phyloP scores from a whole-genome alignment of 2,888 invertebrate genomes.

The Cataglyphis altisquamis region DNA sequence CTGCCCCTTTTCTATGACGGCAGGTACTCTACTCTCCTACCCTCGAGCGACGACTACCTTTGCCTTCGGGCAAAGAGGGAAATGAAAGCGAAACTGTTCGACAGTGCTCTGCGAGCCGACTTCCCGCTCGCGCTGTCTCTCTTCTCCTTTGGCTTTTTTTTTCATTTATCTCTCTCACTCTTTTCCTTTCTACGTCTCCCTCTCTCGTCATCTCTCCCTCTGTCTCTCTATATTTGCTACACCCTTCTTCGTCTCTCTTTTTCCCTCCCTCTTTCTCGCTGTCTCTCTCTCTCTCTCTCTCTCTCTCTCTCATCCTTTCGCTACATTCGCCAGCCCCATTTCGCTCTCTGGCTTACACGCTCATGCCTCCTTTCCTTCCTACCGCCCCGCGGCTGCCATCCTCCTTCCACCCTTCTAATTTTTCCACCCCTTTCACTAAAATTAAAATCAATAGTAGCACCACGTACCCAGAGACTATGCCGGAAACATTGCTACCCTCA shows the following conservation, averaged over 20 bases:
- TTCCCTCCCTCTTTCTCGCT: constrained; percentile 29
- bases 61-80: constrained; percentile 82
- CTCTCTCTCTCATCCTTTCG: constrained; percentile 41
- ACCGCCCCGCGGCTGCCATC: constrained; percentile 82
- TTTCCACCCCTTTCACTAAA: constrained; percentile 87
- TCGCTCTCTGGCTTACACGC: constrained; percentile 53
- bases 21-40: constrained; percentile 63
- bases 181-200: constrained; percentile 65
- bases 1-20: constrained; percentile 68
- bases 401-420: constrained; percentile 86
- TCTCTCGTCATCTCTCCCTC: constrained; percentile 55
- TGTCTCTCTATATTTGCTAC: constrained; percentile 66
- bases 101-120: constrained; percentile 83
- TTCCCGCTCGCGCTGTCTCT: constrained; percentile 64
- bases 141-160: constrained; percentile 68
- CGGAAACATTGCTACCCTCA: constrained; percentile 81
- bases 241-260: constrained; percentile 55
- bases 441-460: constrained; percentile 87
- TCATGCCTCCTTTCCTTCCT: constrained; percentile 69
- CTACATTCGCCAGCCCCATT: constrained; percentile 55
- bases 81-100: constrained; percentile 86
- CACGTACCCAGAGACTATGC: constrained; percentile 84
- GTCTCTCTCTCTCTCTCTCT: constrained; percentile 36
- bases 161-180: constrained; percentile 61
- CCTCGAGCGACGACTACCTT: constrained; percentile 72